Base-by-base conservation (phyloP, 2,113 vertebrate species). In the Microtus oregoni region DNA sequence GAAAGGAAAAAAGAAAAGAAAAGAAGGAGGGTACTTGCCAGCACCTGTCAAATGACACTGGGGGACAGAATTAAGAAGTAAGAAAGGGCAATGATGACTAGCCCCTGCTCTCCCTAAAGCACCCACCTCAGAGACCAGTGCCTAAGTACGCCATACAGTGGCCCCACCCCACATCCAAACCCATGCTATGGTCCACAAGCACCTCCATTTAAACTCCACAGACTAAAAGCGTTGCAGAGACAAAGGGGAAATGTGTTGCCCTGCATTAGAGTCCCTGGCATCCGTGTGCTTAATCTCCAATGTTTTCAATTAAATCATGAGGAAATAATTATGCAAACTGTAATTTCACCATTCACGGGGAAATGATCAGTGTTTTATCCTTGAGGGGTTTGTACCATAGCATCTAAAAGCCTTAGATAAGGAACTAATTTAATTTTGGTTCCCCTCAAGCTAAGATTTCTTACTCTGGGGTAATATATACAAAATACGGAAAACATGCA, bases 391-490 rank as follows among this genome's bases (percentile, higher is more conserved):
- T 90, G 83, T 3, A 75, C 52, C 11, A 97, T 58, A 94, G 89
- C 97, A 97, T 72, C 73, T 97, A 90, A 92, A 97, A 95, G 92
- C 92, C 68, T 86, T 89, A 91, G 94, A 96, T 15, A 68, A 92
- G 88, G 47, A 97, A 73, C 91, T 95, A 95, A 97, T 95, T 97
- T 96, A 96, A 97, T 96, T 96, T 90, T 70, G 75, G 28, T 94
- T 91, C 50, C 82, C 52, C 65, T 96, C 89, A 67, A 96, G 90
- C 78, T 94, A 89, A 97, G 75, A 93, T 97, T 93, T 95, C 78
- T 95, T 76, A 96, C 96, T 96, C 94, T 73, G 0, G 91, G 94
- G 93, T 85, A 50, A 95, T 82, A 58, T 44, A 94, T 13, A 52
- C 70, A 94, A 91, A 65, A 52, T 8, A 38, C n/a, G 85, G 72